Conservation (phyloP, 2,797 vertebrate genomes). For the Toxotes lorentzi region DNA sequence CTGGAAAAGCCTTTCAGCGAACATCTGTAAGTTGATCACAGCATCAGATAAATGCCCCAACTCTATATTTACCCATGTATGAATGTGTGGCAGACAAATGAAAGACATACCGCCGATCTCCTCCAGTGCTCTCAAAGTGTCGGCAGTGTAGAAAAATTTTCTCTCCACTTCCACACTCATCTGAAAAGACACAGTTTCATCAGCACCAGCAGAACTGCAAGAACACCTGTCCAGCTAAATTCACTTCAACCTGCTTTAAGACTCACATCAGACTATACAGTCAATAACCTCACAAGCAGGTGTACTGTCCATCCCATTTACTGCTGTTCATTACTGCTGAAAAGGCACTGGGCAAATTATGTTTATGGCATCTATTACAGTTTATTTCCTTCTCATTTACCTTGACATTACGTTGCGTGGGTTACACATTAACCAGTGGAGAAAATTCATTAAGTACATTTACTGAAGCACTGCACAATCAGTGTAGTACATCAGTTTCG, state of each 20-base stretch:
- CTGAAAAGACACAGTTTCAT: slow-evolving; percentile 66
- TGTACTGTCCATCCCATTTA: neutral
- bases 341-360: neutral
- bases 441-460: neutral
- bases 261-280: neutral
- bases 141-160: slow-evolving; percentile 83
- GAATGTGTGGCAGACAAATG: slow-evolving; percentile 20
- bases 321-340: neutral
- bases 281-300: neutral
- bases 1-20: slow-evolving; percentile 38
- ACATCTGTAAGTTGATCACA: slow-evolving; percentile 33
- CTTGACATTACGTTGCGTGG: neutral
- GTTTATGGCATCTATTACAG: neutral
- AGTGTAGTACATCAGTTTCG: neutral
- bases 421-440: neutral
- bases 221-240: slow-evolving; percentile 6
- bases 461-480: neutral
- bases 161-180: slow-evolving; percentile 88
- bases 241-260: neutral
- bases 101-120: slow-evolving; percentile 80
- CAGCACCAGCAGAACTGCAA: neutral
- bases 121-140: slow-evolving; percentile 78
- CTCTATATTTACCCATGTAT: slow-evolving; percentile 23
- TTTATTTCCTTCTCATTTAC: neutral
- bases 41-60: slow-evolving; percentile 29